Evolutionary conservation across 1,140 invertebrate genomes (phyloP).

Genomic region (Hypsibius dujardini): DNA sequence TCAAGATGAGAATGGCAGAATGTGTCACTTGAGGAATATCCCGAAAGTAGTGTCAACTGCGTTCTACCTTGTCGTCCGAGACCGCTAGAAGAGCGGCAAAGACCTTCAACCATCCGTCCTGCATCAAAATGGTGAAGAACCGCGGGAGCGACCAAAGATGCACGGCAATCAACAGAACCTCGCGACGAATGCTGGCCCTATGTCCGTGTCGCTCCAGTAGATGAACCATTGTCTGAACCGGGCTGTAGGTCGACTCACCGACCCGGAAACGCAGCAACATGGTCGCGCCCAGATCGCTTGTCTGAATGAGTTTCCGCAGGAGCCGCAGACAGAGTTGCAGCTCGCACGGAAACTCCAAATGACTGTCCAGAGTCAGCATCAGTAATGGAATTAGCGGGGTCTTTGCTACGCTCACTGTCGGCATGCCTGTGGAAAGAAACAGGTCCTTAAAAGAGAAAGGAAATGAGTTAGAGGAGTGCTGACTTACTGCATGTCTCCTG

Average conservation of each 20-base stretch:
- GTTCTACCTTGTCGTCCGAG: background rate
- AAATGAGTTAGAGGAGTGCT: background rate
- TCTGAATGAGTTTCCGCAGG: background rate
- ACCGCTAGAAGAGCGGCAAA: background rate
- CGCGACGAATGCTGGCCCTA: background rate
- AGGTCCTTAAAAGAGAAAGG: background rate
- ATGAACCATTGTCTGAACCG: background rate
- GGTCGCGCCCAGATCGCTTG: background rate
- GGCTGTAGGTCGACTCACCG: background rate
- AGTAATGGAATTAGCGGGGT: constrained; percentile 7
- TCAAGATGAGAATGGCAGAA: background rate
- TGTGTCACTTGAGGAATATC: background rate
- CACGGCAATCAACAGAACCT: background rate
- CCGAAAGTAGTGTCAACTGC: background rate
- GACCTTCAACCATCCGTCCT: background rate
- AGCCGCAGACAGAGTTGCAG: background rate
- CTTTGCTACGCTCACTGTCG: background rate
- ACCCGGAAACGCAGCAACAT: constrained; percentile 8
- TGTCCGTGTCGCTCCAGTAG: background rate
- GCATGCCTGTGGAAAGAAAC: background rate
- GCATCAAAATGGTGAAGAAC: constrained; percentile 2
- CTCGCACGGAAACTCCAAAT: constrained; percentile 7
- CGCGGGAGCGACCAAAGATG: background rate
- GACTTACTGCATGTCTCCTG: background rate
- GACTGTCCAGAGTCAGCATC: background rate